Percentiles rank a stretch among this genome's conserved stretches.
Conservation (phyloP, 2,888 invertebrate species). For the Tetropium fuscum region DNA sequence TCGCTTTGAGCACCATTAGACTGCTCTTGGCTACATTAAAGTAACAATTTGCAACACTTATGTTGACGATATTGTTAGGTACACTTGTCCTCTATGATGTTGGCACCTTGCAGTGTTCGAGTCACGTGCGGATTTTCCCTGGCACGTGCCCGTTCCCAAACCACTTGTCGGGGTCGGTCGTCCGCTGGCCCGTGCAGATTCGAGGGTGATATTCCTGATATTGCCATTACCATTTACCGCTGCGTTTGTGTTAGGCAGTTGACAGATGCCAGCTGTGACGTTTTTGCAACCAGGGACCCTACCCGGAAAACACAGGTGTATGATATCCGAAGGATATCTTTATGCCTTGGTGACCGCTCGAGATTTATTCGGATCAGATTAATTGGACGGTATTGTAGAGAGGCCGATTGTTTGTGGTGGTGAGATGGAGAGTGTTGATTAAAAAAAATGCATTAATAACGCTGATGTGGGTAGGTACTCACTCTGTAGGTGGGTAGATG, state of each 20-base stretch:
- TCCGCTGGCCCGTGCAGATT: conserved; percentile 16
- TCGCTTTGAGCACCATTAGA: no score
- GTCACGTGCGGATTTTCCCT: conserved; percentile 64
- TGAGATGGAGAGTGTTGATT: conserved; percentile 40
- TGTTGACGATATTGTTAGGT: conserved; percentile 31
- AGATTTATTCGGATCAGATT: conserved; percentile 45
- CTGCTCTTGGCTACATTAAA: conserved; percentile 31
- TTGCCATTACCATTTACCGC: conserved; percentile 22
- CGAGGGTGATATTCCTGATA: conserved; percentile 26
- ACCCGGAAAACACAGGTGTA: conserved; percentile 55
- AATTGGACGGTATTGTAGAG: conserved; percentile 40
- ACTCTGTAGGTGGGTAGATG: no score
- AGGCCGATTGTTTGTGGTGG: conserved; percentile 41
- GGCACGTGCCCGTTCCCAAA: conserved; percentile 64
- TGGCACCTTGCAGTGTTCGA: conserved; percentile 55
- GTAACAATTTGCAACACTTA: conserved; percentile 43
- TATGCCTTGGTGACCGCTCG: conserved; percentile 54
- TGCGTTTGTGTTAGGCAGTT: conserved; percentile 23
- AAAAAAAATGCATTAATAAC: conserved; percentile 42
- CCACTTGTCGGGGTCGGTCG: conserved; percentile 51
- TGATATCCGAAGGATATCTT: conserved; percentile 55
- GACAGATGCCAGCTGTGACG: conserved; percentile 40
- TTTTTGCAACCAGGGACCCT: conserved; percentile 16
- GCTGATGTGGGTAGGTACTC: conserved; percentile 35
- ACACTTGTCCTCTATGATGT: conserved; percentile 36